These are phyloP conservation scores for Cryptus armator DNA, from an alignment of 2,888 invertebrate species.

Conservation along the genomic window DNA sequence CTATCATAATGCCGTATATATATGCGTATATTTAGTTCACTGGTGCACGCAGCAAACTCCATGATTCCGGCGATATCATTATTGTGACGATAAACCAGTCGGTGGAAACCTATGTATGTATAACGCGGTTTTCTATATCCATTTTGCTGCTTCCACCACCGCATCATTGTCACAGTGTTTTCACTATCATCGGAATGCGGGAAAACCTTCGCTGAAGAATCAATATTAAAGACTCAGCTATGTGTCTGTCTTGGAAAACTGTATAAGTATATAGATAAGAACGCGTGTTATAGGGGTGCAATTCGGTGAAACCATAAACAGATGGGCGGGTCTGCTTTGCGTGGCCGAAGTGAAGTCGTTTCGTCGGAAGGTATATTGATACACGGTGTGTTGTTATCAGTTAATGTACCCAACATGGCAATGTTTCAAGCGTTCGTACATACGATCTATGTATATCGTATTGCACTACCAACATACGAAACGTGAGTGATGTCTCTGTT, in stretches of 20 bases:
- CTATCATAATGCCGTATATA: not conserved
- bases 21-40: not conserved
- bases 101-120: not conserved
- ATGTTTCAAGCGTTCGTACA: not conserved
- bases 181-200: conserved; percentile 10
- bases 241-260: not conserved
- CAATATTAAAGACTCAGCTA: conserved; percentile 26
- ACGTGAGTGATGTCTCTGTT: not conserved
- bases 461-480: conserved; percentile 21
- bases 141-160: not conserved
- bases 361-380: conserved; percentile 23
- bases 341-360: conserved; percentile 13
- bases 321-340: conserved; percentile 24
- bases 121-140: not conserved
- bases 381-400: conserved; percentile 13
- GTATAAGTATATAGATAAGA: not conserved
- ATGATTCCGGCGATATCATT: conserved; percentile 20
- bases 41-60: not conserved
- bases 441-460: conserved; percentile 25
- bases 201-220: conserved; percentile 30
- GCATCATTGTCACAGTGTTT: conserved; percentile 33
- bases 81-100: not conserved
- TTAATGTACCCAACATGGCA: not conserved
- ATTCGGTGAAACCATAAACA: conserved; percentile 13
- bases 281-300: not conserved